phyloP scores from a whole-genome alignment of 2,113 vertebrate genomes.

The Perca fluviatilis region DNA sequence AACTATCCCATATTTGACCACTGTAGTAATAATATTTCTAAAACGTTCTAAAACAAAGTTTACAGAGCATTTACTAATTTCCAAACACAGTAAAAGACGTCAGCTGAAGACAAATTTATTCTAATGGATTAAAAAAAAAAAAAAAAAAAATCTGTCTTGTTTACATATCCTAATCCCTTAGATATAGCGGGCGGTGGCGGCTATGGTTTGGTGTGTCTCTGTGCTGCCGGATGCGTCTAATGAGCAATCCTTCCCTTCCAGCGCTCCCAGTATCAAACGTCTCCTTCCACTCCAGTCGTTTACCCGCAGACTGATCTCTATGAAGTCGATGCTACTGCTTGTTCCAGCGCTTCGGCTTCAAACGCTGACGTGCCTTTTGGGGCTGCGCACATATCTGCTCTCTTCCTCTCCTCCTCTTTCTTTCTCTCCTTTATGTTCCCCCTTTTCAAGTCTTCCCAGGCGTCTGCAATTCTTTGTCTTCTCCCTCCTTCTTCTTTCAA shows the following conservation, averaged over 20 bases:
- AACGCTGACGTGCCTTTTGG: slow-evolving; percentile 79
- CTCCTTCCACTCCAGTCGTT: slow-evolving; percentile 80
- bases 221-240: slow-evolving; percentile 71
- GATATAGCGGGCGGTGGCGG: slow-evolving; percentile 38
- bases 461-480: slow-evolving; percentile 74
- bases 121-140: slow-evolving; percentile 5
- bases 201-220: slow-evolving; percentile 53
- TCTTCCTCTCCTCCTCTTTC: slow-evolving; percentile 73
- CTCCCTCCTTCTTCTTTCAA: slow-evolving; percentile 73
- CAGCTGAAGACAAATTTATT: slow-evolving; percentile 40
- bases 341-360: slow-evolving; percentile 78
- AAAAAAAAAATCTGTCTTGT: slow-evolving; percentile 57
- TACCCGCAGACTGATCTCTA: slow-evolving; percentile 76
- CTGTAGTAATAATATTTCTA: not conserved
- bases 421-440: slow-evolving; percentile 64
- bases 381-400: slow-evolving; percentile 70
- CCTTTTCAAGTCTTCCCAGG: slow-evolving; percentile 79
- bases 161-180: slow-evolving; percentile 72
- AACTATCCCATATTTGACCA: not conserved
- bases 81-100: slow-evolving; percentile 23
- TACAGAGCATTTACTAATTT: slow-evolving; percentile 16
- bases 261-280: slow-evolving; percentile 78
- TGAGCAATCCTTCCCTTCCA: slow-evolving; percentile 75
- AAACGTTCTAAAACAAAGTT: slow-evolving; percentile 11
- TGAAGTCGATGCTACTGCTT: slow-evolving; percentile 76